Base-by-base conservation (phyloP, 2,113 vertebrate species). In the Trogon surrucura region DNA sequence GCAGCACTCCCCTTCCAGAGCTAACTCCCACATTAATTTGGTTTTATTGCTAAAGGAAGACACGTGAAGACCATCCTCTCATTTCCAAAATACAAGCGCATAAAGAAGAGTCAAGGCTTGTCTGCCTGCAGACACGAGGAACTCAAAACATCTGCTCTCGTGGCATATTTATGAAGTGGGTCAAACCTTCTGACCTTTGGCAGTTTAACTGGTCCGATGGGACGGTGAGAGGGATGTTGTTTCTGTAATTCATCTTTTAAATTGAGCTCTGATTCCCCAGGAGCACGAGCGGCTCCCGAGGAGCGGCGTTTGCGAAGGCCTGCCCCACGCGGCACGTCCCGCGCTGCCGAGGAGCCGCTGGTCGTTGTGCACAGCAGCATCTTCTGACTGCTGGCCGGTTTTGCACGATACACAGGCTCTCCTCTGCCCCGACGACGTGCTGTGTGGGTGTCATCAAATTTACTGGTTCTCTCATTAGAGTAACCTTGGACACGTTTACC, bases 301-400 rank as follows among this genome's bases (percentile, higher is more conserved):
- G 62, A 79, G 75, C 2, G 0, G 1, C 48, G 36, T 58, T 66
- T 41, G 78, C 2, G 13, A 36, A 74, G 51, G 34, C 34, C 47
- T 48, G 47, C 34, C 2, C 27, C 1, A 0, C 8, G 51, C 8
- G 0, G 3, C 13, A 38, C 73, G 48, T 53, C 32, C 53, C 9
- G 48, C 1, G 7, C 73, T 38, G 38, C 56, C 13, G 25, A 11
- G 13, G 41, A 41, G 41, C 41, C 13, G 41, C 41, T 11, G 41
- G 41, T 41, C 41, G 41, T 41, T 41, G 41, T 5, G 41, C 41
- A 5, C 69, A 53, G 65, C 56, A 53, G 70, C 66, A 48, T 16
- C 72, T 56, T 2, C 61, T 45, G 54, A 4, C 10, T 25, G 78
- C 65, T 30, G 81, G 77, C 54, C 54, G 16, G 50, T 16, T 10